Evolutionary conservation across 2,113 vertebrate genomes (phyloP).

Genomic region (Calonectris borealis): DNA sequence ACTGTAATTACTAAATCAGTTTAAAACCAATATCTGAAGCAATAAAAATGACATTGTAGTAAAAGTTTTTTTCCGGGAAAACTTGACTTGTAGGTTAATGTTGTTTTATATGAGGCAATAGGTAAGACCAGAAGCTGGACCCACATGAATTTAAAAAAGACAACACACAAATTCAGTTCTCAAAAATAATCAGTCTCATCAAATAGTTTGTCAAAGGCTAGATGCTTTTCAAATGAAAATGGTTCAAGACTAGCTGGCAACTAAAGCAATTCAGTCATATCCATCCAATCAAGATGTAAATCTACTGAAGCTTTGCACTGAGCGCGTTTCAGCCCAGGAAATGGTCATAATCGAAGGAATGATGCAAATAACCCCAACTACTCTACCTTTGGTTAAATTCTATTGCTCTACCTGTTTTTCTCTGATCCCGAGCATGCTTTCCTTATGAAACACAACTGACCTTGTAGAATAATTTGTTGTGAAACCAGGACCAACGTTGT

Average conservation of each 20-base stretch:
- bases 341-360: neutral
- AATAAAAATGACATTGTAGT: neutral
- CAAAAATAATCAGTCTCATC: neutral
- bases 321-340: neutral
- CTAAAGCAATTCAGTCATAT: neutral
- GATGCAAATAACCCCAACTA: neutral
- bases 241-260: neutral
- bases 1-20: neutral
- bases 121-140: neutral
- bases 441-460: constrained; percentile 68
- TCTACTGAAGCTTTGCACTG: neutral
- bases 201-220: neutral
- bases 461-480: constrained; percentile 66
- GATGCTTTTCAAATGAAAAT: neutral
- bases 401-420: neutral
- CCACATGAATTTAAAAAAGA: neutral
- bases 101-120: neutral
- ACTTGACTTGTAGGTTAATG: neutral
- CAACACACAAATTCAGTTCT: neutral
- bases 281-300: neutral
- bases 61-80: neutral
- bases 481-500: constrained; percentile 90
- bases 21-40: neutral
- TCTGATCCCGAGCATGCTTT: neutral
- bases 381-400: neutral